Evolutionary conservation across 2,888 invertebrate species (phyloP), one percentile per base, ranked within the genome.

Genomic region (Lamellibrachia columna): DNA sequence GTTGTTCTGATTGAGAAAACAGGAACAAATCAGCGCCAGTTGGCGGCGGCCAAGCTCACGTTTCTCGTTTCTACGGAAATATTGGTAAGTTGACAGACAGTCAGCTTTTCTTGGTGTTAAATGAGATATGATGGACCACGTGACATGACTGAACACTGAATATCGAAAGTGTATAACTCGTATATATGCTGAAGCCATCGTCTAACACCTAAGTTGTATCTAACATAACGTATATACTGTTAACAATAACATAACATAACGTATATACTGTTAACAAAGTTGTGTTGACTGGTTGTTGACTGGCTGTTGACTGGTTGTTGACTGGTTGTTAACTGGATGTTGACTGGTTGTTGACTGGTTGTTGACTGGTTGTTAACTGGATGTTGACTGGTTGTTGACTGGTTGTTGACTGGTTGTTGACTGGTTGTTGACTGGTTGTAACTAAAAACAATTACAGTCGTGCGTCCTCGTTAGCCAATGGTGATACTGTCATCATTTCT

Each of bases 1-100:
- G 75, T 75, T 75, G 75, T 75, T 75, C 75, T 75, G 15, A 15
- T 75, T 75, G 75, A 22, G 75, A 22, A 11, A 75, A 75, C 75
- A 75, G 75, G 22, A 75, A 75, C 75, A 75, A 75, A 22, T 75
- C n/a, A 75, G 75, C 15, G 75, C 3, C 75, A 75, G 22, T 75
- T 15, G 75, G 75, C 75, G 22, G 75, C 93, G 15, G 90, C 93
- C 22, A 93, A 93, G 92, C 3, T 93, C 22, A 93, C 93, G 3
- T 93, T 93, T 52, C 28, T 93, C 11, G 92, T 90, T 9, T 40
- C 91, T 11, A 40, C 53, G 52, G 58, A 90, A 52, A 40, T 93
- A 15, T 90, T 93, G 53, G 93, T 93, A 53, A 93, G 91, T 93
- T 9, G 28, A 91, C 91, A 91, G 75, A 75, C 75, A 75, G n/a